These are phyloP conservation scores for Cantharis lateralis DNA, from an alignment of 2,888 invertebrate species.

Conservation along the genomic window DNA sequence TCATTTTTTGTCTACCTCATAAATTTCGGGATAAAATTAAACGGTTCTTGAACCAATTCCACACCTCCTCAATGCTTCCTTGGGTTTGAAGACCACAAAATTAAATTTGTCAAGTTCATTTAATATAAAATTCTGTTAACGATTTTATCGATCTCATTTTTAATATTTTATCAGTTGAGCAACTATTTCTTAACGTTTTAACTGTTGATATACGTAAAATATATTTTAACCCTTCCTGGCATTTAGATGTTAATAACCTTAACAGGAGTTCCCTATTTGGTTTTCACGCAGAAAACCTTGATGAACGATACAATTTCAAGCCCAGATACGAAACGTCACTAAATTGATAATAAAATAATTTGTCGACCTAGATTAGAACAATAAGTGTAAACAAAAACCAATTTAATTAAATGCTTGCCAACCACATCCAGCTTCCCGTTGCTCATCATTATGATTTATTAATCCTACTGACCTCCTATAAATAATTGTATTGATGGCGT, in stretches of 20 bases:
- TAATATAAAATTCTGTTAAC: not conserved
- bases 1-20: not conserved
- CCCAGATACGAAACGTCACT: not conserved
- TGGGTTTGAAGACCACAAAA: not conserved
- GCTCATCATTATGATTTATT: constrained; percentile 6
- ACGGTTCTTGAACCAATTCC: not conserved
- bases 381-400: constrained; percentile 10
- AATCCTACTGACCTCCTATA: not conserved
- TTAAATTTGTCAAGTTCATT: not conserved
- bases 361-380: not conserved
- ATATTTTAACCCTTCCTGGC: not conserved
- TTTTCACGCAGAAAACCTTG: not conserved
- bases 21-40: not conserved
- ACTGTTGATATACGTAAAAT: not conserved
- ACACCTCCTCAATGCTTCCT: not conserved
- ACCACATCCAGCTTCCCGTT: constrained; percentile 3
- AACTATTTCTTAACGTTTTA: not conserved
- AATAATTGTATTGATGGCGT: constrained; percentile 3
- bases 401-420: constrained; percentile 6
- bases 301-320: not conserved
- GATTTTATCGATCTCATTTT: not conserved
- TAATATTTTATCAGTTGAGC: not conserved
- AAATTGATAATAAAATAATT: not conserved
- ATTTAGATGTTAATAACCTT: not conserved
- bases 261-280: not conserved